Evolutionary conservation across 1,140 invertebrate species (phyloP), one percentile per base, ranked within the genome.

Genomic region (Acromyrmex echinatior): DNA sequence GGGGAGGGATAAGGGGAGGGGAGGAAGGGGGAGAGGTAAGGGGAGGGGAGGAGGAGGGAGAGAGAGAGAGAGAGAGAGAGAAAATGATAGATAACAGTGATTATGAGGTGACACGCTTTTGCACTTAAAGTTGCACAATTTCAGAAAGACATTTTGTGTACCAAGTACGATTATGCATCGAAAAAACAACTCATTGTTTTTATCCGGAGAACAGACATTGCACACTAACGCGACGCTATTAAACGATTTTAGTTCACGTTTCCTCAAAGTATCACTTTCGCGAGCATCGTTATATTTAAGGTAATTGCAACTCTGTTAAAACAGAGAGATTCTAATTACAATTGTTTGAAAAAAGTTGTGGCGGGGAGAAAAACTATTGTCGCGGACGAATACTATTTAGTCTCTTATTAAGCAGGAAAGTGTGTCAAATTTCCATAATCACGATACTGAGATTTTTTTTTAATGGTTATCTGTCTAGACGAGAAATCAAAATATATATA

Each of bases 101-200:
- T 16, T 49, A 49, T 10, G 39, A 45, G 39, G 2, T 45, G 39
- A 45, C 79, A 82, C n/a, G 66, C 25, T 39, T 82, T 60, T 60
- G 53, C 39, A 82, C 66, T 82, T 73, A 60, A 73, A 82, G 25
- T 73, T 60, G 25, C 35, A 39, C 53, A 60, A 82, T 51, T 73
- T 58, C 35, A 60, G n/a, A 21, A 81, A 60, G 35, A 81, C 25
- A 31, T 60, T 60, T 60, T 9, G 28, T 1, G 53, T 28, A 35
- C 7, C 5, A 12, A 14, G n/a, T 56, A 21, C n/a, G 10, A 81
- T 81, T 71, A 28, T 45, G n/a, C 25, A 14, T 14, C 35, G 21
- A 73, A 16, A 25, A 39, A 39, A 81, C 49, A 6, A 58, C 21
- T 73, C 66, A 49, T 82, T 82, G 53, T 82, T 71, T 53, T 6